A percentile compares a stretch with the other conserved stretches of the same genome.
Conservation (phyloP, 2,113 vertebrate genomes). For the Rattus rattus region DNA sequence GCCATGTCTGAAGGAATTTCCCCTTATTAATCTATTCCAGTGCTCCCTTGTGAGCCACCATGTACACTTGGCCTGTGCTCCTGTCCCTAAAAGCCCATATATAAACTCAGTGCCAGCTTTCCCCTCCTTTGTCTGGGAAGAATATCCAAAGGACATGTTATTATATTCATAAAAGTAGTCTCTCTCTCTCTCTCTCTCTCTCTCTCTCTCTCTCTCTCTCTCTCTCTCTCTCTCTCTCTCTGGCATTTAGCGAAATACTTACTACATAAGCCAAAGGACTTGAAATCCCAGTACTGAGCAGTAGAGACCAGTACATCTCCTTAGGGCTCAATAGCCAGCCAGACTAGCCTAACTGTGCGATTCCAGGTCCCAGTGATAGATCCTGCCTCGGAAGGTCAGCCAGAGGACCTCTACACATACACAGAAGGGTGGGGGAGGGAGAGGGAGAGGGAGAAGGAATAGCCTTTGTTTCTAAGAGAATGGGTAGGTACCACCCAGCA, state of each 20-base stretch:
- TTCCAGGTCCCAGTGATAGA: not conserved
- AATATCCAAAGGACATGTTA: not conserved
- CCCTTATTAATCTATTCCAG: not conserved
- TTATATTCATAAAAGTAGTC: not conserved
- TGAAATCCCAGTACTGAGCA: not conserved
- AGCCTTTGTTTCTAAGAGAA: not conserved
- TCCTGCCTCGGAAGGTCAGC: not conserved
- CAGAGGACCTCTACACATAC: not conserved
- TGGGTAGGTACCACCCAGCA: not conserved
- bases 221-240: not conserved
- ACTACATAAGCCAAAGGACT: not conserved
- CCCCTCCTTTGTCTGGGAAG: not conserved
- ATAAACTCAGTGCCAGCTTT: not conserved
- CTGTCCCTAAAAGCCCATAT: not conserved
- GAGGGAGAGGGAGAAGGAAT: not conserved
- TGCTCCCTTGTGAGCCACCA: not conserved
- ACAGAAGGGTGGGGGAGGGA: not conserved
- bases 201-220: too few relatives aligned
- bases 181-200: too few relatives aligned
- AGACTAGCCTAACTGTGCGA: not conserved
- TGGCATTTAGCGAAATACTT: not conserved
- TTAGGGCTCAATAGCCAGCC: not conserved
- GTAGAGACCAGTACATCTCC: not conserved
- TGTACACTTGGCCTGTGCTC: not conserved
- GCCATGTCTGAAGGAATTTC: not conserved